A percentile compares a stretch with the other conserved stretches of the same genome.
Evolutionary conservation across 92 coral and sea anemone species (phyloP).

Genomic region (Zoanthus sansibaricus): DNA sequence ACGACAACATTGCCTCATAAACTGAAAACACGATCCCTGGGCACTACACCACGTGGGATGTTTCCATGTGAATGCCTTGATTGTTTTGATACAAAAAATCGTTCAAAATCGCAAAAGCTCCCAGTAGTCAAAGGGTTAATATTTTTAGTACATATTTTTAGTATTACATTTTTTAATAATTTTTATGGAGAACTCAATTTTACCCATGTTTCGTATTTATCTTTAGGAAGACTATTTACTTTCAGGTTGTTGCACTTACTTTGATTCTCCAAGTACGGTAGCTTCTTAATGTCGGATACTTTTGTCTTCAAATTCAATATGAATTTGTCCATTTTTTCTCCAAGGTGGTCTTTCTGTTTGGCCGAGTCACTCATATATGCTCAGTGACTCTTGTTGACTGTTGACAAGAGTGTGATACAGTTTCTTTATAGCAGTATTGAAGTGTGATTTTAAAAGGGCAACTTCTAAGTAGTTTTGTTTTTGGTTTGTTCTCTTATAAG

Average conservation of each 20-base stretch:
- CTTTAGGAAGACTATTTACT: not conserved
- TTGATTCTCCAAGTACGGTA: not conserved
- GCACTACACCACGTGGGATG: no score
- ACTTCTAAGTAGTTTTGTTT: not conserved
- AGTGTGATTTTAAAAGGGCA: slow-evolving; percentile 4
- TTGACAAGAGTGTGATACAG: not conserved
- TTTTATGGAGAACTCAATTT: no score
- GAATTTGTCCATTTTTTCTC: not conserved
- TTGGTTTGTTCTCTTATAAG: not conserved
- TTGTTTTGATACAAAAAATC: no score
- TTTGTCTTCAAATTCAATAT: not conserved
- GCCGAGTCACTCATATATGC: not conserved
- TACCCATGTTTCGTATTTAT: slow-evolving; percentile 3
- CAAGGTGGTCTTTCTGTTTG: not conserved
- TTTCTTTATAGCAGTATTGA: slow-evolving; percentile 8
- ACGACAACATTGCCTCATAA: no score
- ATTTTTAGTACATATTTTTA: no score
- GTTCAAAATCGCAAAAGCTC: no score
- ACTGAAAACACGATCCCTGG: no score
- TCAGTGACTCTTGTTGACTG: not conserved
- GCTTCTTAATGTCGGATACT: not conserved
- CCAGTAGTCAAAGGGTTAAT: no score
- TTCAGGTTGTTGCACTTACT: slow-evolving; percentile 1
- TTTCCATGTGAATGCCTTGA: no score
- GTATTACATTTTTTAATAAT: no score